Evolutionary conservation across 2,113 vertebrate genomes (phyloP).

Genomic region (Saccopteryx leptura): DNA sequence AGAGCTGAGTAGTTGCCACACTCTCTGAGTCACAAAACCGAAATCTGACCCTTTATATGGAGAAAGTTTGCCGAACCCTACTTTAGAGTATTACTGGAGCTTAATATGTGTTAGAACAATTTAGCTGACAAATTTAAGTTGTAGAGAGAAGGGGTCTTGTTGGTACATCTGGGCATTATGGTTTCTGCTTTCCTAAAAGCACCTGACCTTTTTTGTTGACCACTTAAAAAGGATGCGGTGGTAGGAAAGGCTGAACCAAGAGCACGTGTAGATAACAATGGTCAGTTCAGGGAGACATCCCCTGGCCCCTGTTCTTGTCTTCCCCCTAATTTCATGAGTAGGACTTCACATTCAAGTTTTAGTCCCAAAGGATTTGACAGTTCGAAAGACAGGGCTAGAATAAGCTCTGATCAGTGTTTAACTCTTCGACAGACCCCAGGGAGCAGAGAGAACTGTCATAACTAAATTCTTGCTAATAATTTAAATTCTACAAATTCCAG

Average conservation of each 20-base stretch:
- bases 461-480: not conserved
- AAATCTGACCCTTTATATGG: not conserved
- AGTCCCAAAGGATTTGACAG: not conserved
- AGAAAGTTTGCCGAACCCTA: not conserved
- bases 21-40: not conserved
- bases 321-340: not conserved
- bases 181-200: not conserved
- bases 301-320: not conserved
- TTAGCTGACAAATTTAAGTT: not conserved
- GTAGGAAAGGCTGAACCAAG: not conserved
- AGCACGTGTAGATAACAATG: not conserved
- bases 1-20: not conserved
- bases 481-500: constrained; percentile 63
- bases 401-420: not conserved
- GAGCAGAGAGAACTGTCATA: not conserved
- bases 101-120: not conserved
- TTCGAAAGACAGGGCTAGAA: not conserved
- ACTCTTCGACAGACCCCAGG: not conserved
- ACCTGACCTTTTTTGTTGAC: not conserved
- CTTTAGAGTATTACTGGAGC: not conserved
- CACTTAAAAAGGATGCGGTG: not conserved
- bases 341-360: not conserved
- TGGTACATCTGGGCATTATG: not conserved
- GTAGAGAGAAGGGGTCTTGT: not conserved
- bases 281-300: not conserved